These are phyloP conservation scores for Cetoscarus ocellatus DNA, from an alignment of 2,797 vertebrate species.

Conservation along the genomic window DNA sequence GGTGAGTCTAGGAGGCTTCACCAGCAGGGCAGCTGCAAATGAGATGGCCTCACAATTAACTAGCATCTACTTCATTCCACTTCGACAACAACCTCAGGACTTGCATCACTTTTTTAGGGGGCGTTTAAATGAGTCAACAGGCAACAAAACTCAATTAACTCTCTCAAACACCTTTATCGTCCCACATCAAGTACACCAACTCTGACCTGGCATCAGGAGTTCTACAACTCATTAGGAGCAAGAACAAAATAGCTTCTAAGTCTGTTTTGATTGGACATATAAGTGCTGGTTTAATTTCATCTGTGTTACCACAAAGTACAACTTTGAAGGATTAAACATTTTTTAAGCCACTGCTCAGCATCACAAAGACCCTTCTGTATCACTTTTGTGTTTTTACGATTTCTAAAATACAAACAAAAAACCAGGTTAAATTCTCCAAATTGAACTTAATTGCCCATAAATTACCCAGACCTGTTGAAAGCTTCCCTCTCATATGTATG, in stretches of 20 bases:
- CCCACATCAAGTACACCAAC: conserved; percentile 42
- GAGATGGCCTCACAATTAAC: conserved; percentile 65
- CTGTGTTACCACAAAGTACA: too few relatives aligned
- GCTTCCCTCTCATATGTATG: too few relatives aligned
- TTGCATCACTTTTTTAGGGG: conserved; percentile 51
- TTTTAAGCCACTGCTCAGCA: too few relatives aligned
- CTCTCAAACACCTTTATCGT: conserved; percentile 44
- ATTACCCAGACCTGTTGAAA: too few relatives aligned
- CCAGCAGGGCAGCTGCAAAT: conserved; percentile 63
- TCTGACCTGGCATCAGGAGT: conserved; percentile 49
- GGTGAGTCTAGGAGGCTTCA: conserved; percentile 56
- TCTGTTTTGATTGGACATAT: background rate
- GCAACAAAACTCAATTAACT: conserved; percentile 60
- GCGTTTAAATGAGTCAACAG: conserved; percentile 43
- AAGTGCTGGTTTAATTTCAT: too few relatives aligned
- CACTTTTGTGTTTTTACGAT: too few relatives aligned
- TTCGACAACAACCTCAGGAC: conserved; percentile 10
- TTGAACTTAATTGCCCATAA: too few relatives aligned
- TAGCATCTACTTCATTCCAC: conserved; percentile 35
- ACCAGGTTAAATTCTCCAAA: too few relatives aligned
- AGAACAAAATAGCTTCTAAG: conserved; percentile 12
- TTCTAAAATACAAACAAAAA: too few relatives aligned
- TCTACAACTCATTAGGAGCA: conserved; percentile 36
- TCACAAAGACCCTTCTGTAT: too few relatives aligned
- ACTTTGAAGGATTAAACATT: too few relatives aligned